These are phyloP conservation scores for Sesamia nonagrioides DNA, from an alignment of 1,140 invertebrate genomes.

Conservation along the genomic window DNA sequence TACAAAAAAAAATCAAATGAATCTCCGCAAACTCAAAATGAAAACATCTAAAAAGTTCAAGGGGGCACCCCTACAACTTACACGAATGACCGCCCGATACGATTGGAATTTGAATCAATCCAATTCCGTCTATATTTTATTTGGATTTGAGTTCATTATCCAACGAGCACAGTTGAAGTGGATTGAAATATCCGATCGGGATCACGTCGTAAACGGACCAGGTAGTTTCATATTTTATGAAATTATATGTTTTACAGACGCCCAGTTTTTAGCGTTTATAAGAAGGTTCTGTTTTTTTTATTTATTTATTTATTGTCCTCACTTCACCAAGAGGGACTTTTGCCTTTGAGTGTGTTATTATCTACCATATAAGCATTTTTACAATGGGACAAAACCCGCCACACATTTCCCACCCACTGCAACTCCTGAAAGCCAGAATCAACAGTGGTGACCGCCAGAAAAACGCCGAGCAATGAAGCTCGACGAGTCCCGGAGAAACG, in stretches of 20 bases:
- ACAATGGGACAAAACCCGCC: too few relatives aligned
- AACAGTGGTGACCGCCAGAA: too few relatives aligned
- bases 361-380: too few relatives aligned
- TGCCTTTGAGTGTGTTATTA: too few relatives aligned
- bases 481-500: too few relatives aligned
- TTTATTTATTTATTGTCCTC: neutral
- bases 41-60: conserved; percentile 18
- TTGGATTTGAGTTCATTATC: conserved; percentile 48
- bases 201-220: conserved; percentile 51
- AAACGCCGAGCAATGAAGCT: too few relatives aligned
- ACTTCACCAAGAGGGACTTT: too few relatives aligned
- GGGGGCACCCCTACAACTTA: conserved; percentile 37
- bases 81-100: conserved; percentile 51
- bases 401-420: too few relatives aligned
- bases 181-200: conserved; percentile 54
- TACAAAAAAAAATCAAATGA: neutral
- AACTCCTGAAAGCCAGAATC: too few relatives aligned
- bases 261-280: conserved; percentile 27
- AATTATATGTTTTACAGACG: conserved; percentile 32
- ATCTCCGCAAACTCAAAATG: conserved; percentile 1
- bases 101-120: conserved; percentile 42
- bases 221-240: conserved; percentile 54
- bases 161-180: conserved; percentile 33
- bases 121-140: conserved; percentile 50
- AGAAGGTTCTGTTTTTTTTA: neutral